Evolutionary conservation across 2,797 vertebrate species (phyloP).

Genomic region (Hippopotamyrus pictus): DNA sequence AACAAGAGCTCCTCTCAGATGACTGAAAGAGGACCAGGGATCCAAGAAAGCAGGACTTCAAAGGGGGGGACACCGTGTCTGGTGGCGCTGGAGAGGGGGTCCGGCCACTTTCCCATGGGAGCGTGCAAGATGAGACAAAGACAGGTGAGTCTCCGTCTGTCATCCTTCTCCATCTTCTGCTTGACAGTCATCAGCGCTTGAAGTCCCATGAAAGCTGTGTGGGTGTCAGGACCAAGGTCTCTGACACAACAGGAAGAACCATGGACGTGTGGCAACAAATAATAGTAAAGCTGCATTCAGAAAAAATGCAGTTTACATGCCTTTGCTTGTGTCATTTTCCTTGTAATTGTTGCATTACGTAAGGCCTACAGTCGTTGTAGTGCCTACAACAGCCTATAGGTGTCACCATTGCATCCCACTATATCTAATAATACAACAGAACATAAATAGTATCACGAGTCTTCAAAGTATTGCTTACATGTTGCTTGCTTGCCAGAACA

Average conservation of each 20-base stretch:
- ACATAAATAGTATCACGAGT: constrained; percentile 1
- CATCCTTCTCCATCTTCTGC: constrained; percentile 31
- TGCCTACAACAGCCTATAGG: not conserved
- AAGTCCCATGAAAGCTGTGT: constrained; percentile 29
- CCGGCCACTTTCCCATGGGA: constrained; percentile 46
- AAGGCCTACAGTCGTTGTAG: not conserved
- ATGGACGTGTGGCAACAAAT: constrained; percentile 32
- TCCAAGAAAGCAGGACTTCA: not conserved
- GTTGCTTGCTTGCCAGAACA: not conserved
- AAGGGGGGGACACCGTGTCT: constrained; percentile 31
- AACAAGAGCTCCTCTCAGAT: constrained; percentile 16
- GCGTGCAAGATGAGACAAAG: constrained; percentile 20
- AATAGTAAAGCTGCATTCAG: constrained; percentile 32
- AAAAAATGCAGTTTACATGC: not conserved
- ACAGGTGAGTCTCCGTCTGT: constrained; percentile 1
- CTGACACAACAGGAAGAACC: constrained; percentile 43
- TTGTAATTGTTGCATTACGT: not conserved
- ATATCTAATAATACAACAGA: not conserved
- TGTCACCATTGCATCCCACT: not conserved
- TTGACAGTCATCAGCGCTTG: constrained; percentile 47
- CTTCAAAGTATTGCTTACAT: not conserved
- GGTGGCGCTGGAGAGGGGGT: constrained; percentile 2
- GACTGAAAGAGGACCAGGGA: constrained; percentile 33
- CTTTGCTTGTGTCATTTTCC: not conserved
- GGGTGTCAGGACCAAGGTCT: constrained; percentile 37